phyloP scores from a whole-genome alignment of 2,888 invertebrate species.

The Orchestes rusci region DNA sequence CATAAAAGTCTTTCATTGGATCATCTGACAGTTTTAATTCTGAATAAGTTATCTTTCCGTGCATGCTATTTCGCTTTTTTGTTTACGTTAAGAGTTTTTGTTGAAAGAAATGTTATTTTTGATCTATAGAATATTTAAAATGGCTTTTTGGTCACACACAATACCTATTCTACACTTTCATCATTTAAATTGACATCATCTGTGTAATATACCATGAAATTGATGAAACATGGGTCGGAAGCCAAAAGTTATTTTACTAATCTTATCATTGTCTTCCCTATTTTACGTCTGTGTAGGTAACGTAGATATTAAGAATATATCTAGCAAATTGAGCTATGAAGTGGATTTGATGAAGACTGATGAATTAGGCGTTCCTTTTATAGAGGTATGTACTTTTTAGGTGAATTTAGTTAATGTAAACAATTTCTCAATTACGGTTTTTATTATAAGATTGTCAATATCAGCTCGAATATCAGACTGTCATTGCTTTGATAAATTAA shows the following conservation, averaged over 20 bases:
- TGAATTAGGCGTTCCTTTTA: slow-evolving; percentile 38
- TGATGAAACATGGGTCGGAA: slow-evolving; percentile 17
- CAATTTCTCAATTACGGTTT: no score
- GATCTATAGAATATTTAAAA: no score
- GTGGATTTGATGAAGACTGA: slow-evolving; percentile 36
- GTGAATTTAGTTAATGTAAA: no score
- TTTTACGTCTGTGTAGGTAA: slow-evolving; percentile 18
- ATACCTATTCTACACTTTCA: no score
- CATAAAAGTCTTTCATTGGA: no score
- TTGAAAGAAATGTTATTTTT: slow-evolving; percentile 11
- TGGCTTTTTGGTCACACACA: no score
- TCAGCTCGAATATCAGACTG: no score
- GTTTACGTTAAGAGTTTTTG: slow-evolving; percentile 16
- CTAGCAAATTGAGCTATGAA: slow-evolving; percentile 34
- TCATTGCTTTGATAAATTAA: no score
- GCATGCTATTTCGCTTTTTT: slow-evolving; percentile 15
- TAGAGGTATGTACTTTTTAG: slow-evolving; percentile 34
- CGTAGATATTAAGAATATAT: slow-evolving; percentile 30
- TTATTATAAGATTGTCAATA: no score
- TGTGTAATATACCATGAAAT: slow-evolving; percentile 17
- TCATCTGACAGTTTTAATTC: no score
- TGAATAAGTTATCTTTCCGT: no score
- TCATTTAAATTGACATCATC: neutral
- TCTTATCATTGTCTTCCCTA: slow-evolving; percentile 12
- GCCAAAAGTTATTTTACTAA: slow-evolving; percentile 18